These are phyloP conservation scores for Mormyrus hasselquistii DNA, from an alignment of 2,797 vertebrate species.

Conservation along the genomic window DNA sequence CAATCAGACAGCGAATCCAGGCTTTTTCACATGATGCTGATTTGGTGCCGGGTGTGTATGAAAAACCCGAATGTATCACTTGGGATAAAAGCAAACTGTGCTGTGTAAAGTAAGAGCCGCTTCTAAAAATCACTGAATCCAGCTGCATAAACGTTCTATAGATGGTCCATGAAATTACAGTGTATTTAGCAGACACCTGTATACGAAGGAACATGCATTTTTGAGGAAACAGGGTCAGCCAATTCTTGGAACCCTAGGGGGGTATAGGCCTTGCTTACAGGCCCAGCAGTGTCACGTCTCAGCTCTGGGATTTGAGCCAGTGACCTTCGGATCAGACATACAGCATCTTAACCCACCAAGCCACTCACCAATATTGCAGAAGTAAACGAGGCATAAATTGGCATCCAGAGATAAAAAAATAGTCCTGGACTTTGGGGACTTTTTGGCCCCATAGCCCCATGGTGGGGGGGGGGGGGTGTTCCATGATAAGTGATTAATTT, in stretches of 20 bases:
- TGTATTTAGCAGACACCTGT: not conserved
- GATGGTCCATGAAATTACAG: not conserved
- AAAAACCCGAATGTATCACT: not conserved
- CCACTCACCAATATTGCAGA: not conserved
- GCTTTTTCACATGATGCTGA: not conserved
- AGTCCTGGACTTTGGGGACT: not conserved
- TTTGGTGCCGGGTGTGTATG: constrained; percentile 11
- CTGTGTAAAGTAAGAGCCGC: not conserved
- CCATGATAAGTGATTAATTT: not conserved
- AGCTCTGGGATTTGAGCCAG: not conserved
- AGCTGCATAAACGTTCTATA: not conserved
- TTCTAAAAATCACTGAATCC: not conserved
- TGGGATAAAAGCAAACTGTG: not conserved
- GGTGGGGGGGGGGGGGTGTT: not conserved
- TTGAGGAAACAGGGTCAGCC: not conserved
- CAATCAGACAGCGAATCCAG: not conserved
- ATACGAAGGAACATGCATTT: not conserved
- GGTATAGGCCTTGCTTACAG: not conserved
- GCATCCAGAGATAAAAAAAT: not conserved
- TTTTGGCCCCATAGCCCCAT: not conserved
- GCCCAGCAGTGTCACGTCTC: not conserved
- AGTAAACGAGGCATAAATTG: not conserved
- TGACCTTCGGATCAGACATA: not conserved
- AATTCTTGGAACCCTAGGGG: not conserved
- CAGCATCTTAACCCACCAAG: not conserved